Percentiles rank a stretch among this genome's conserved stretches.
phyloP scores from a whole-genome alignment of 92 coral and sea anemone genomes.

The Epizoanthus fatuus region DNA sequence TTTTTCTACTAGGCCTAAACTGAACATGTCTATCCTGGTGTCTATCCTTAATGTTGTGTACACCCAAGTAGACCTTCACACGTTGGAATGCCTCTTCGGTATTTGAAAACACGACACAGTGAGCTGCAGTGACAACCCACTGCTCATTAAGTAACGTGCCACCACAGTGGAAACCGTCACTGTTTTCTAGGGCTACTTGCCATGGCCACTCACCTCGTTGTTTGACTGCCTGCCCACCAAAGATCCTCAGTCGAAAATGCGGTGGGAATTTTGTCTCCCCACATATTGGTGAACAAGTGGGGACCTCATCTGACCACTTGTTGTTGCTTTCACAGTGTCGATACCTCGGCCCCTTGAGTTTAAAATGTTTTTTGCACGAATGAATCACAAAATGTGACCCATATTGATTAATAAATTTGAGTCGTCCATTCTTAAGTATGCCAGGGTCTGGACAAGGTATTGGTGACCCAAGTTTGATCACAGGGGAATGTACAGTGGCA shows the following conservation, averaged over 20 bases:
- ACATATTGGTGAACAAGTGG: constrained; percentile 83
- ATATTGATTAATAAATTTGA: constrained; percentile 78
- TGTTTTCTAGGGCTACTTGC: constrained; percentile 88
- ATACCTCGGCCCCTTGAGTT: constrained; percentile 78
- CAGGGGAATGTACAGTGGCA: constrained; percentile 69
- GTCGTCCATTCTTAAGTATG: constrained; percentile 79
- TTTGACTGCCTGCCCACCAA: constrained; percentile 73
- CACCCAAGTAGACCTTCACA: constrained; percentile 85
- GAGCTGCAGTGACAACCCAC: constrained; percentile 99
- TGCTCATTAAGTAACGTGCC: constrained; percentile 90
- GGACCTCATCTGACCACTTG: constrained; percentile 88
- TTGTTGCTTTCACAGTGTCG: constrained; percentile 89
- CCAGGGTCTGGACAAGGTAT: constrained; percentile 88
- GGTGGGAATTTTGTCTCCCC: constrained; percentile 74
- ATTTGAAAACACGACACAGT: constrained; percentile 72
- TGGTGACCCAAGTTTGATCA: constrained; percentile 67
- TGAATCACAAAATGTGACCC: constrained; percentile 80
- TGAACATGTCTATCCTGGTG: constrained; percentile 76
- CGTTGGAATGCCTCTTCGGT: constrained; percentile 50
- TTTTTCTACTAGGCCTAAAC: constrained; percentile 73
- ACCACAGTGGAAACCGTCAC: constrained; percentile 80
- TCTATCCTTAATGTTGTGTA: constrained; percentile 73
- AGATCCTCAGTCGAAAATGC: constrained; percentile 75
- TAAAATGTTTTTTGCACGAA: constrained; percentile 75
- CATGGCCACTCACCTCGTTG: constrained; percentile 92